Base-by-base conservation (phyloP, 2,888 invertebrate genomes). In the Elegia similella region DNA sequence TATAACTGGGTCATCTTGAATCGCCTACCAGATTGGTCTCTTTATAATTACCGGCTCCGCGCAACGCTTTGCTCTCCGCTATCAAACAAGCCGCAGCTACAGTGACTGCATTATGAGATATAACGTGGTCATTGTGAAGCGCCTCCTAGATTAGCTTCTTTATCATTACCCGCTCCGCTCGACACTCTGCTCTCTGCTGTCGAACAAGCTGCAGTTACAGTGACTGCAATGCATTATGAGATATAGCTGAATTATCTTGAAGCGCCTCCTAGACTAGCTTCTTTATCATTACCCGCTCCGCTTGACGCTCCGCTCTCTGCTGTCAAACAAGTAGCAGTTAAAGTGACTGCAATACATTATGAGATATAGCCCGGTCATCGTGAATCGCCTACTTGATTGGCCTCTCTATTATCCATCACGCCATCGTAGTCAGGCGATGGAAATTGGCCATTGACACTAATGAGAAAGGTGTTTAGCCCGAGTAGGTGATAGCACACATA, bases 381-480 rank as follows among this genome's bases (percentile, higher is more conserved):
- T 42, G 47, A 30, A 43, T 43, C 2, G 23, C 23, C 38, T 38
- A 67, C 66, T 72, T 71, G 63, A 70, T 70, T 67, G 68, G 65
- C 67, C 68, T 76, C 72, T 47, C 65, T 69, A 78, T 79, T 79
- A 75, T 59, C 56, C 55, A 69, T 65, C 76, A 77, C 77, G 78
- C 76, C 42, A 56, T 48, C 15, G 38, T 29, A 48, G 38, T 46
- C 15, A n/a, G 23, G 30, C 42, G 38, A 13, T 48, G 30, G 7
- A 32, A n/a, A 56, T 42, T 56, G 56, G 47, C 15, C 15, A 7
- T 32, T 54, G 30, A 15, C 43, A 13, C 30, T 42, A 43, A 44
- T 54, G 42, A 43, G 12, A 13, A 38, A 10, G 6, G 12, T 34
- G 32, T 2, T n/a, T 15, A 23, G 38, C 38, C 23, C 23, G 2